Percentiles rank a stretch among this genome's conserved stretches.
Conservation (phyloP, 2,888 invertebrate genomes). For the Coenonympha glycerion region DNA sequence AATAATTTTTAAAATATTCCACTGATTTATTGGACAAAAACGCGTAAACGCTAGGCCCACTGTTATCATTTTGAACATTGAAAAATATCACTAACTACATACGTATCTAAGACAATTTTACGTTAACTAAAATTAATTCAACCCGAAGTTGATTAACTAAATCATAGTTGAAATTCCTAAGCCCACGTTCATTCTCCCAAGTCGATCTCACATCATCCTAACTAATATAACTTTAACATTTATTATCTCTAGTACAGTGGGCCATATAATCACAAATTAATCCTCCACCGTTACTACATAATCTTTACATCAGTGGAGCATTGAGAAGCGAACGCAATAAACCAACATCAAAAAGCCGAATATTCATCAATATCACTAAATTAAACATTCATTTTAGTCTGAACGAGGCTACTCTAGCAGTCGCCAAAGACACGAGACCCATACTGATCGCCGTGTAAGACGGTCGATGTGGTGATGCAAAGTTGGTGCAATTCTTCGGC, state of each 20-base stretch:
- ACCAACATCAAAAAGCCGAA: constrained; percentile 19
- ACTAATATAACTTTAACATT: not conserved
- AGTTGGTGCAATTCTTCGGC: constrained; percentile 61
- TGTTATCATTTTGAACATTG: constrained; percentile 4
- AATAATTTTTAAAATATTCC: constrained; percentile 59
- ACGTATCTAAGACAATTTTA: constrained; percentile 5
- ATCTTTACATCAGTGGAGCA: constrained; percentile 10
- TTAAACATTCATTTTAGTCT: constrained; percentile 37
- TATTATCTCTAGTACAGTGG: constrained; percentile 9
- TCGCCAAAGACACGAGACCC: constrained; percentile 27
- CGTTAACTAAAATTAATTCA: not conserved
- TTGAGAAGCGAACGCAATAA: constrained; percentile 22
- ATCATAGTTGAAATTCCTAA: not conserved
- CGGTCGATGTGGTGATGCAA: constrained; percentile 38
- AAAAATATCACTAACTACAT: constrained; percentile 10
- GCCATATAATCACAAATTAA: constrained; percentile 13
- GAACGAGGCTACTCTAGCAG: constrained; percentile 41
- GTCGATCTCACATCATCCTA: not conserved
- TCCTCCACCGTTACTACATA: constrained; percentile 9
- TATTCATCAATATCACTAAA: constrained; percentile 12
- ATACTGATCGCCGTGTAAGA: constrained; percentile 28
- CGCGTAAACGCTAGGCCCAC: constrained; percentile 21
- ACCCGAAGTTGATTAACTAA: not conserved
- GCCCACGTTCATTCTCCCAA: not conserved
- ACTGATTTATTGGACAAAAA: constrained; percentile 50